Percentiles rank a stretch among this genome's conserved stretches.
Conservation (phyloP, 2,797 vertebrate genomes). For the Esox lucius region DNA sequence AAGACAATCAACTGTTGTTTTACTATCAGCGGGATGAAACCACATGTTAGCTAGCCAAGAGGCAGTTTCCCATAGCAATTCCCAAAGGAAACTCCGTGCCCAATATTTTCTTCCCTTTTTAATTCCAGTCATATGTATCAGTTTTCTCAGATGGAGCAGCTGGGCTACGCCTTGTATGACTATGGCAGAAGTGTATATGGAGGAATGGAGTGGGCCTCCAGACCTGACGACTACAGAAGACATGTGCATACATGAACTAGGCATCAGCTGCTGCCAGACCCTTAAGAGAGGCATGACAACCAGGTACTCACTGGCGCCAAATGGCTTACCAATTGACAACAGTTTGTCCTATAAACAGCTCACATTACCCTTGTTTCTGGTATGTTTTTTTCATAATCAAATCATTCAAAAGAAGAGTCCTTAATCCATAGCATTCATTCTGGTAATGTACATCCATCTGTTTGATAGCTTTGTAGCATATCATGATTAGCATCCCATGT, state of each 20-base stretch:
- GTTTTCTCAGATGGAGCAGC: conserved; percentile 5
- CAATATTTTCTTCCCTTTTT: conserved; percentile 6
- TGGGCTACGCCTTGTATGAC: not conserved
- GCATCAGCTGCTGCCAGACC: conserved; percentile 5
- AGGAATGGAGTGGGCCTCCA: not conserved
- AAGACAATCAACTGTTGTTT: conserved; percentile 10
- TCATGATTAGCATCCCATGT: not conserved
- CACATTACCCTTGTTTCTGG: not conserved
- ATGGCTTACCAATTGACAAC: not conserved
- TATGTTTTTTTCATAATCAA: not conserved
- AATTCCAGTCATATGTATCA: not conserved
- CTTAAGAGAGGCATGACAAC: not conserved
- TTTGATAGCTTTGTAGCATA: not conserved
- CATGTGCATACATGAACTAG: conserved; percentile 7
- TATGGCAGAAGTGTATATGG: not conserved
- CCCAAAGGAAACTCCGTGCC: not conserved
- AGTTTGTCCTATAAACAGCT: conserved; percentile 2
- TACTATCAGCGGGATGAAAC: not conserved
- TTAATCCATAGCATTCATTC: not conserved
- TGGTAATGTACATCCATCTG: conserved; percentile 3
- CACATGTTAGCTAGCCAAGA: conserved; percentile 1
- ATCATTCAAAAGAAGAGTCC: not conserved
- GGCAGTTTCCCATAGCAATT: not conserved
- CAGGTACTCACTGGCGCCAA: conserved; percentile 10
- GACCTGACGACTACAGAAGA: not conserved